phyloP scores from a whole-genome alignment of 2,888 invertebrate species.

The Sarcophaga subvicina region DNA sequence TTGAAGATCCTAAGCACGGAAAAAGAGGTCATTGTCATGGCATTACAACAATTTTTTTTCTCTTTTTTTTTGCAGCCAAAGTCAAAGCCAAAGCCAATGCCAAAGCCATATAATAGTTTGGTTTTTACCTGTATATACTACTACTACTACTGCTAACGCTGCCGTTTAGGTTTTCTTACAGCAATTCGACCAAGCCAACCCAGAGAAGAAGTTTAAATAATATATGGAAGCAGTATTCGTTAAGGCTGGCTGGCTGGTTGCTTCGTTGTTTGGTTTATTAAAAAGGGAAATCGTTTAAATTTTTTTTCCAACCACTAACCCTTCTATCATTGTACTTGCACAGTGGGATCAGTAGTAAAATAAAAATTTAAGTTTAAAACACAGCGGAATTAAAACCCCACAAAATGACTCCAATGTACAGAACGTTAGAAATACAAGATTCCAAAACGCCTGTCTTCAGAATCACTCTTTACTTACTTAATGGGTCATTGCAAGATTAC shows the following conservation, averaged over 20 bases:
- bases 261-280: conserved; percentile 62
- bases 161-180: conserved; percentile 38
- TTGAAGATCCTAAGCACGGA: conserved; percentile 78
- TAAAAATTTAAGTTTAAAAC: too few relatives aligned
- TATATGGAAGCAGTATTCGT: conserved; percentile 7
- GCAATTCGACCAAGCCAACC: background rate
- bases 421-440: too few relatives aligned
- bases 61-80: conserved; percentile 30
- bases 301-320: conserved; percentile 19
- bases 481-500: too few relatives aligned
- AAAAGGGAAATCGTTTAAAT: conserved; percentile 72
- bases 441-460: too few relatives aligned
- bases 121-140: background rate
- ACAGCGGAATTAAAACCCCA: too few relatives aligned
- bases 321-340: background rate
- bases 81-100: conserved; percentile 41
- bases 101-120: conserved; percentile 45
- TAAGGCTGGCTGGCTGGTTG: conserved; percentile 40
- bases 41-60: conserved; percentile 68
- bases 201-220: conserved; percentile 29
- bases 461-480: too few relatives aligned
- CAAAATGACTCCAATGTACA: too few relatives aligned
- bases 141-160: background rate
- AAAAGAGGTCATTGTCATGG: conserved; percentile 79
- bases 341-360: background rate